Evolutionary conservation across 2,113 vertebrate genomes (phyloP).

Genomic region (Nesogale talazaci): DNA sequence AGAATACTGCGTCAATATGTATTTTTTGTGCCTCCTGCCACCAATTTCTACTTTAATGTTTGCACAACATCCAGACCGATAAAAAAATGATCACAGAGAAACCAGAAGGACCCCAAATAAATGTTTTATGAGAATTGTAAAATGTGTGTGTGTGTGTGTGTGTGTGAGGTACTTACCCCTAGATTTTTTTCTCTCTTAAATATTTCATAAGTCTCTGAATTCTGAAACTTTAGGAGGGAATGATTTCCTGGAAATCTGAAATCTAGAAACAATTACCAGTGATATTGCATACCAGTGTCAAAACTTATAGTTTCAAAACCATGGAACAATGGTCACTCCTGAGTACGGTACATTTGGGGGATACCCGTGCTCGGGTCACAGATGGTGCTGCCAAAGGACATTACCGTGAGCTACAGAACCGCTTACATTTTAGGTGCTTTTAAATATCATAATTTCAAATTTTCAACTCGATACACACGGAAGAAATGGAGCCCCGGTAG

Average conservation of each 20-base stretch:
- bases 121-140: background rate
- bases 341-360: constrained; percentile 1
- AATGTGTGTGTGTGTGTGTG: too few relatives aligned
- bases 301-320: background rate
- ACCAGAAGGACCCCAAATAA: background rate
- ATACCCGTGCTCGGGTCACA: constrained; percentile 18
- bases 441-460: constrained; percentile 38
- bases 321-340: background rate
- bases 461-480: background rate
- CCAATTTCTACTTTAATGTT: constrained; percentile 5
- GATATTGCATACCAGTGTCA: constrained; percentile 32
- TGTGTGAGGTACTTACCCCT: constrained; percentile 81
- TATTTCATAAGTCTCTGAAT: constrained; percentile 69
- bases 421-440: background rate
- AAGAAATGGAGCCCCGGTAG: too few relatives aligned
- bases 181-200: constrained; percentile 78
- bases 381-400: background rate
- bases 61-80: background rate
- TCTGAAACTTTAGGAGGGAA: constrained; percentile 68
- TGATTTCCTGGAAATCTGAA: constrained; percentile 76
- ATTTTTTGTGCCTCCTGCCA: constrained; percentile 8
- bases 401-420: background rate
- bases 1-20: background rate
- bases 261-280: constrained; percentile 79
- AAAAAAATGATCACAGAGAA: background rate